Evolutionary conservation across 2,888 invertebrate species (phyloP).

Genomic region (Abrostola triplasia): DNA sequence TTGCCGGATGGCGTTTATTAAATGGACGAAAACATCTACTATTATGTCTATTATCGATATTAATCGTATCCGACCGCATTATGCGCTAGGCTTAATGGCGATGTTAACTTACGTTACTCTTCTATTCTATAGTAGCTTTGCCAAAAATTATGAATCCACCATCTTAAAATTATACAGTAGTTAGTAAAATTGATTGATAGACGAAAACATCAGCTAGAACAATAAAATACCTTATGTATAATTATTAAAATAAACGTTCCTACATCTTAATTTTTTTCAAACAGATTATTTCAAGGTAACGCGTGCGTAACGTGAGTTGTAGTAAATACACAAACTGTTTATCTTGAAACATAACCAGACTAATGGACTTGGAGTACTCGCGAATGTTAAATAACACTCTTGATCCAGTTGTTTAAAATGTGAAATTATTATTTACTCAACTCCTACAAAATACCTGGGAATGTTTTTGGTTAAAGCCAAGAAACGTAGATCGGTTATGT

Average conservation of each 20-base stretch:
- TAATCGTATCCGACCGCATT: constrained; percentile 31
- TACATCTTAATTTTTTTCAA: constrained; percentile 19
- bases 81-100: constrained; percentile 2
- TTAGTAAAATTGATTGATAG: no score
- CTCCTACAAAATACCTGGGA: not conserved
- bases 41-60: not conserved
- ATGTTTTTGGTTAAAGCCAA: not conserved
- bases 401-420: constrained; percentile 34
- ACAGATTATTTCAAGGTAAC: constrained; percentile 33
- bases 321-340: constrained; percentile 40
- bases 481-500: not conserved
- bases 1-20: constrained; percentile 18
- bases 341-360: constrained; percentile 40
- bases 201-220: constrained; percentile 32
- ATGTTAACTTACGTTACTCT: not conserved
- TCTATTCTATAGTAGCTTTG: not conserved
- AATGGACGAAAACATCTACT: constrained; percentile 5
- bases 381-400: constrained; percentile 34
- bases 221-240: constrained; percentile 22
- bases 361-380: constrained; percentile 52
- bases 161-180: no score
- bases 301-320: constrained; percentile 29
- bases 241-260: constrained; percentile 23
- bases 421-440: not conserved
- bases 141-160: no score